These are phyloP conservation scores for Hormaphis cornu DNA, from an alignment of 1,140 invertebrate genomes.

Conservation along the genomic window DNA sequence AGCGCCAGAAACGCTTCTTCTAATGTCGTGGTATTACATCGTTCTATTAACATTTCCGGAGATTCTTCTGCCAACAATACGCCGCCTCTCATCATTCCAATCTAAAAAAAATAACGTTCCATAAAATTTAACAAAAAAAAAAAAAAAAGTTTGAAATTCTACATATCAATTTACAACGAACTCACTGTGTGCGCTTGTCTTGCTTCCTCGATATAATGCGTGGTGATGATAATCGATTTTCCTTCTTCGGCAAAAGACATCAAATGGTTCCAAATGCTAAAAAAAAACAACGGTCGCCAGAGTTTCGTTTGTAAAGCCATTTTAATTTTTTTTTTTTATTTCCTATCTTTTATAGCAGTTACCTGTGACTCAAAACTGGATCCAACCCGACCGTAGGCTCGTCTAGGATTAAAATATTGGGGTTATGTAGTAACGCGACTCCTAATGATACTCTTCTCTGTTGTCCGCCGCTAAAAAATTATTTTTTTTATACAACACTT, in stretches of 20 bases:
- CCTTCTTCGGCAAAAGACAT: constrained; percentile 38
- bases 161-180: too few species aligned
- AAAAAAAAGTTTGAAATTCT: not conserved
- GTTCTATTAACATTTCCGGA: constrained; percentile 45
- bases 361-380: constrained; percentile 75
- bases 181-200: constrained; percentile 49
- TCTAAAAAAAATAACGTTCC: constrained; percentile 40
- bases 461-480: constrained; percentile 83
- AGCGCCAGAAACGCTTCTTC: constrained; percentile 55
- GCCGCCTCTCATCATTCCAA: constrained; percentile 54
- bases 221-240: constrained; percentile 55
- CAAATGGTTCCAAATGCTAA: constrained; percentile 36
- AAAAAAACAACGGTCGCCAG: not conserved
- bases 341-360: too few species aligned
- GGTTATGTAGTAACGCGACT: constrained; percentile 83
- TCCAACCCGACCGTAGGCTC: constrained; percentile 88
- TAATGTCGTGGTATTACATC: constrained; percentile 46
- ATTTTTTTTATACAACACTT: constrained; percentile 40
- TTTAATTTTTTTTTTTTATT: not conserved
- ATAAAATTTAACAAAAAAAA: not conserved
- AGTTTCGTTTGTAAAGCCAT: too few species aligned
- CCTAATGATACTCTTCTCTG: constrained; percentile 85
- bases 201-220: constrained; percentile 59
- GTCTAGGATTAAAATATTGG: constrained; percentile 67
- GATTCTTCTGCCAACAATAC: constrained; percentile 50